These are phyloP conservation scores for Tetragonula carbonaria DNA, from an alignment of 2,888 invertebrate genomes.

Conservation along the genomic window DNA sequence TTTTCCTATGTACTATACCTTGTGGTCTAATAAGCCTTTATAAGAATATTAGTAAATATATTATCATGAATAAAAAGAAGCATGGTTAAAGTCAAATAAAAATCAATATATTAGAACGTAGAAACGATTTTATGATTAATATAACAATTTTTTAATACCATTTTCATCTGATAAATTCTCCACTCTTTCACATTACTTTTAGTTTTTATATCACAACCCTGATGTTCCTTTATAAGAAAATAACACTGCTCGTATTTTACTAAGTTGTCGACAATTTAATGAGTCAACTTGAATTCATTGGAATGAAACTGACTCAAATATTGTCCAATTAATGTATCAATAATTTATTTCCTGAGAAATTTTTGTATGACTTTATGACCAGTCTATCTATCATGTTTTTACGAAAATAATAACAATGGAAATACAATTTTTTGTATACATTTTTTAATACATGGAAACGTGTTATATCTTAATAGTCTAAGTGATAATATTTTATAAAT, in stretches of 20 bases:
- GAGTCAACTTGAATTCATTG: constrained; percentile 18
- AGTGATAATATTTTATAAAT: constrained; percentile 20
- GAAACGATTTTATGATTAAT: constrained; percentile 20
- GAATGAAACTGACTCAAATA: constrained; percentile 33
- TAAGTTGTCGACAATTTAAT: constrained; percentile 33
- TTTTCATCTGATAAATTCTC: constrained; percentile 34
- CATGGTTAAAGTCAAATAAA: constrained; percentile 3
- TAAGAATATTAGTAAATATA: constrained; percentile 42
- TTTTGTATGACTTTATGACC: constrained; percentile 44
- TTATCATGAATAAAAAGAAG: constrained; percentile 20
- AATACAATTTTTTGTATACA: constrained; percentile 42
- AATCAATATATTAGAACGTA: constrained; percentile 29
- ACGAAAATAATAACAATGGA: constrained; percentile 42
- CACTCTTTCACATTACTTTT: constrained; percentile 50
- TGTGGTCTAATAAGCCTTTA: constrained; percentile 61
- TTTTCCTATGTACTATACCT: constrained; percentile 44
- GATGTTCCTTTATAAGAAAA: constrained; percentile 75
- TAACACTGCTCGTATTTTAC: constrained; percentile 62
- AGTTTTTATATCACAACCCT: constrained; percentile 70
- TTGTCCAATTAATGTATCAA: constrained; percentile 29
- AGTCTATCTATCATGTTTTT: constrained; percentile 35
- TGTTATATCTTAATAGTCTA: constrained; percentile 35
- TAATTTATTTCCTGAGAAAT: constrained; percentile 47
- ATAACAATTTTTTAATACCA: constrained; percentile 30
- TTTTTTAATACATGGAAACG: constrained; percentile 18